These are phyloP conservation scores for Lonchura striata DNA, from an alignment of 2,113 vertebrate species.

Conservation along the genomic window DNA sequence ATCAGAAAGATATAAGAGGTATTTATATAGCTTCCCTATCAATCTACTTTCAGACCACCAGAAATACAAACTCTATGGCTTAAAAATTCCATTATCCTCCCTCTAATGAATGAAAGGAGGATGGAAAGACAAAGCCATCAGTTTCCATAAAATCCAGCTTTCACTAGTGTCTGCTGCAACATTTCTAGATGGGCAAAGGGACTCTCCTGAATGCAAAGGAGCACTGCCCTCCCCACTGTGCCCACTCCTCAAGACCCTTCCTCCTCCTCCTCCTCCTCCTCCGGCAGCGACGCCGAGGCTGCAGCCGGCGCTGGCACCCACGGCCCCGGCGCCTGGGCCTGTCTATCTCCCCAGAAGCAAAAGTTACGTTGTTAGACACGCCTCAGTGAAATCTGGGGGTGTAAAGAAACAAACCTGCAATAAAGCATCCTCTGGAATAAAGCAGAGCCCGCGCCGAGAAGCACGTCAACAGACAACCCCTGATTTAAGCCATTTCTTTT, in stretches of 20 bases:
- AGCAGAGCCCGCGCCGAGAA: slow-evolving; percentile 7
- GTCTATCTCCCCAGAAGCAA: slow-evolving; percentile 1
- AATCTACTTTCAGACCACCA: slow-evolving; percentile 51
- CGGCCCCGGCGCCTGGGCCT: background rate
- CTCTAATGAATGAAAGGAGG: slow-evolving; percentile 49
- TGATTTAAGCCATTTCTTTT: slow-evolving; percentile 55
- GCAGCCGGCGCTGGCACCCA: background rate
- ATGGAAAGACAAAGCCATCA: slow-evolving; percentile 49
- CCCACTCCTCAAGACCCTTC: background rate
- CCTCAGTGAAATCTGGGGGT: slow-evolving; percentile 57
- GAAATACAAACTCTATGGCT: slow-evolving; percentile 52
- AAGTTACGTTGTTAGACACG: slow-evolving; percentile 48
- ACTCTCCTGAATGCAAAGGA: slow-evolving; percentile 59
- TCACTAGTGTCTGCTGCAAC: background rate
- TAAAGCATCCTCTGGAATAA: slow-evolving; percentile 49
- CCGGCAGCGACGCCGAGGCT: accelerated
- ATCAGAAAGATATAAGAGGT: slow-evolving; percentile 39
- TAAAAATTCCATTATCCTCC: slow-evolving; percentile 63
- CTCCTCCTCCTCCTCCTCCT: background rate
- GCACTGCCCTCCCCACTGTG: background rate
- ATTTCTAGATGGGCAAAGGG: slow-evolving; percentile 19
- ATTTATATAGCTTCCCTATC: slow-evolving; percentile 60
- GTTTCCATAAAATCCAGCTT: slow-evolving; percentile 54
- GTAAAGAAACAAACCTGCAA: slow-evolving; percentile 57
- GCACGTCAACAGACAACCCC: slow-evolving; percentile 58